phyloP scores from a whole-genome alignment of 1,140 invertebrate genomes.

The Solenopsis fugax region DNA sequence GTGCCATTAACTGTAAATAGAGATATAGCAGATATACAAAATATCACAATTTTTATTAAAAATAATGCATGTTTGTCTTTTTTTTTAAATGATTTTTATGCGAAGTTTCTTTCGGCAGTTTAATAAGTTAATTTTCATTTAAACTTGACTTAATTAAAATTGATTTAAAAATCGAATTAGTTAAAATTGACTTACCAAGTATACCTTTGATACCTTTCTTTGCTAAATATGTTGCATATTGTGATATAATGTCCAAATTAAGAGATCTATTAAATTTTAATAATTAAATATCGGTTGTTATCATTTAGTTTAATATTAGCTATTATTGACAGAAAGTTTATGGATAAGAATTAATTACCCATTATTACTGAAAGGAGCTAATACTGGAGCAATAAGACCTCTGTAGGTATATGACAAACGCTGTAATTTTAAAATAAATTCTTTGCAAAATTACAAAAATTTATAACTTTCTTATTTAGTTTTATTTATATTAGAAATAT shows the following conservation, averaged over 20 bases:
- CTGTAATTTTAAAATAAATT: conserved; percentile 57
- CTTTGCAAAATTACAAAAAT: neutral
- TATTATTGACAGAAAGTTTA: neutral
- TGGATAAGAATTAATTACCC: conserved; percentile 77
- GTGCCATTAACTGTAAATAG: conserved; percentile 91
- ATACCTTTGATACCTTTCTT: conserved; percentile 88
- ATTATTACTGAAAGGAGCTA: conserved; percentile 89
- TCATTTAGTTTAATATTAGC: neutral
- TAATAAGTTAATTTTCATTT: neutral
- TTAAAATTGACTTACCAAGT: conserved; percentile 87
- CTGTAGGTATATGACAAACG: conserved; percentile 75
- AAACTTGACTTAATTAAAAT: neutral
- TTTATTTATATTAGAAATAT: neutral
- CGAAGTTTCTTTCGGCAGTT: neutral
- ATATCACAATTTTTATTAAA: neutral
- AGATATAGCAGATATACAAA: neutral
- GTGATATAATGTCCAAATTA: conserved; percentile 88
- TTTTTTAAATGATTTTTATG: neutral
- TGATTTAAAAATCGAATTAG: neutral
- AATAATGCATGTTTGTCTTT: neutral
- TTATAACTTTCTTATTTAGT: neutral
- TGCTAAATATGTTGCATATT: conserved; percentile 89
- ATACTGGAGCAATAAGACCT: conserved; percentile 90
- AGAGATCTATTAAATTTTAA: conserved; percentile 78
- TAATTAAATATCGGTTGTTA: conserved; percentile 36